Percentiles rank a stretch among this genome's conserved stretches.
Conservation (phyloP, 2,888 invertebrate genomes). For the Diarsia mendica region DNA sequence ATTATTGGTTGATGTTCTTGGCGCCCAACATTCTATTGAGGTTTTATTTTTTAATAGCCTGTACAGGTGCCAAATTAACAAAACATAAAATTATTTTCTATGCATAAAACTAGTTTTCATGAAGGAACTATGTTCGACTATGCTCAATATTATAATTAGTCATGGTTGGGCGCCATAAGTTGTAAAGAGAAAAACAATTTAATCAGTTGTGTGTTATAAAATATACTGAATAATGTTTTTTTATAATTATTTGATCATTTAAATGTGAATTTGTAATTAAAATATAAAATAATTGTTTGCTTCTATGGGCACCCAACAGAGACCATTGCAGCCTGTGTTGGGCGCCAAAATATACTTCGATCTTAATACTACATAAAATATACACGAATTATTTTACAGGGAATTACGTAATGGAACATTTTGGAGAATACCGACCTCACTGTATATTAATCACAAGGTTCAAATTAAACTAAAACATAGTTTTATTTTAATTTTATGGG, state of each 20-base stretch:
- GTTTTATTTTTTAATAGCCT: neutral
- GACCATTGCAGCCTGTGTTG: neutral
- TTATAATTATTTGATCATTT: too few relatives aligned
- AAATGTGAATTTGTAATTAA: too few relatives aligned
- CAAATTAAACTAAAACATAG: too few relatives aligned
- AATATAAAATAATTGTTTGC: neutral
- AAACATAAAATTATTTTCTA: neutral
- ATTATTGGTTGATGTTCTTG: neutral
- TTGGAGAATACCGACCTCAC: neutral
- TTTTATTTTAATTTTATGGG: neutral
- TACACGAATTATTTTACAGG: neutral
- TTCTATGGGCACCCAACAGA: slow-evolving; percentile 17
- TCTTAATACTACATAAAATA: neutral
- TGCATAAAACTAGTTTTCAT: too few relatives aligned
- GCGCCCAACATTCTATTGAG: neutral
- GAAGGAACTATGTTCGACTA: too few relatives aligned
- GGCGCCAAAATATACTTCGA: neutral
- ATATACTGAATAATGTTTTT: too few relatives aligned
- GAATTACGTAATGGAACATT: neutral
- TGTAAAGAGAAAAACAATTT: too few relatives aligned
- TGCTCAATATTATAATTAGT: too few relatives aligned
- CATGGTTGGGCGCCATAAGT: too few relatives aligned
- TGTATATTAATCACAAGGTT: neutral
- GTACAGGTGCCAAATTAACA: neutral
- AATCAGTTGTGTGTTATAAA: too few relatives aligned